These are phyloP conservation scores for Drosophila repletoides DNA, from an alignment of 1,140 invertebrate species.

Conservation along the genomic window DNA sequence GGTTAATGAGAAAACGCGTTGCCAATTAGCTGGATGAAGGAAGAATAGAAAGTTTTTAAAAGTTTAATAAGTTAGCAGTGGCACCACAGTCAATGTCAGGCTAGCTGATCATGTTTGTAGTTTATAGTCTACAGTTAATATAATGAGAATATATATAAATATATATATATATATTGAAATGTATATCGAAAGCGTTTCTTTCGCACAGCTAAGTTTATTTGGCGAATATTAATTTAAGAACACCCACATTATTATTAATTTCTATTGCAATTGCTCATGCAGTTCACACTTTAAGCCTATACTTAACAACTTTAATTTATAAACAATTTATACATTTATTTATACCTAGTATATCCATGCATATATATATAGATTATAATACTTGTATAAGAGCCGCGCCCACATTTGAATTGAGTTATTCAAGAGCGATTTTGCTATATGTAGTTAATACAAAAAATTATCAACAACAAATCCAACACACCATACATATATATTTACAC, in stretches of 20 bases:
- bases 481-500: conserved; percentile 39
- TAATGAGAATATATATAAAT: too few species aligned
- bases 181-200: conserved; percentile 16
- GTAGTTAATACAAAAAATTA: conserved; percentile 13
- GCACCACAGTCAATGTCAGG: conserved; percentile 60
- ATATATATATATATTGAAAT: too few species aligned
- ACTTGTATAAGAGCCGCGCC: conserved; percentile 5
- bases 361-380: conserved; percentile 16
- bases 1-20: conserved; percentile 50
- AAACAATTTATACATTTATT: conserved; percentile 36
- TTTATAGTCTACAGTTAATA: conserved; percentile 44
- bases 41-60: conserved; percentile 28
- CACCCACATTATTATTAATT: conserved; percentile 23
- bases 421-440: conserved; percentile 1
- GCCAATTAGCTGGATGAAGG: conserved; percentile 60
- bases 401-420: conserved; percentile 15
- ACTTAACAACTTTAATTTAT: conserved; percentile 50
- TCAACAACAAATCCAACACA: conserved; percentile 41
- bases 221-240: conserved; percentile 72
- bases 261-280: conserved; percentile 49
- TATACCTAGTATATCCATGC: too few species aligned
- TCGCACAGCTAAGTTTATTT: conserved; percentile 52
- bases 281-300: conserved; percentile 44
- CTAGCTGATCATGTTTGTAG: conserved; percentile 55
- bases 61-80: conserved; percentile 26